Conservation (phyloP, 2,888 invertebrate genomes). For the Drosophila mercatorum region DNA sequence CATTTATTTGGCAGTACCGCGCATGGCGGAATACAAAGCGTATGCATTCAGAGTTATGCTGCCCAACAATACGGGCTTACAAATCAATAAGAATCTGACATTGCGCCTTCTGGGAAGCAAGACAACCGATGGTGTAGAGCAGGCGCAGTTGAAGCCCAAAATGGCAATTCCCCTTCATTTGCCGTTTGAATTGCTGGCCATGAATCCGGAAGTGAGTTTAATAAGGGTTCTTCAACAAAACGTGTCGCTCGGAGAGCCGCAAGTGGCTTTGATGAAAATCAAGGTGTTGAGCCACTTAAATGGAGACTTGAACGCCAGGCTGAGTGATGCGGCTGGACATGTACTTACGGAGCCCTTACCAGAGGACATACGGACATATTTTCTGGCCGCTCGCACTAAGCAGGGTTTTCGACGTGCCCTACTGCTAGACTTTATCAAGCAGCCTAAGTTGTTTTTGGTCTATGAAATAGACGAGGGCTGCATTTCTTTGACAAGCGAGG, state of each 20-base stretch:
- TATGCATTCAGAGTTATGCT: conserved; percentile 44
- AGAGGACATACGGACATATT: conserved; percentile 8
- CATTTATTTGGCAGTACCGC: conserved; percentile 34
- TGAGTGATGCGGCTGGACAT: background rate
- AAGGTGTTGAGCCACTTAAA: conserved; percentile 33
- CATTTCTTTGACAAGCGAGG: conserved; percentile 41
- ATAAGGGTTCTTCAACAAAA: conserved; percentile 21
- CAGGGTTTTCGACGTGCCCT: conserved; percentile 55
- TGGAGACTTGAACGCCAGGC: conserved; percentile 26
- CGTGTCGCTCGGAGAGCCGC: conserved; percentile 13
- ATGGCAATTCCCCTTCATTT: conserved; percentile 39
- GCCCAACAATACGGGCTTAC: conserved; percentile 13
- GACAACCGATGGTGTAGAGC: conserved; percentile 37
- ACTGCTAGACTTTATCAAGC: conserved; percentile 43
- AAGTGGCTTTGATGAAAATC: conserved; percentile 44
- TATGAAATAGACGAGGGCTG: conserved; percentile 66
- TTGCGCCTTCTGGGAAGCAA: conserved; percentile 43
- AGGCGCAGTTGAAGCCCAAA: conserved; percentile 39
- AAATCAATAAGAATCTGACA: conserved; percentile 24
- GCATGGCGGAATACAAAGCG: conserved; percentile 34
- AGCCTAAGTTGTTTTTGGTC: conserved; percentile 37
- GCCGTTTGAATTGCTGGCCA: conserved; percentile 39
- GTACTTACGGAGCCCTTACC: conserved; percentile 6
- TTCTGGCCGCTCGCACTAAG: conserved; percentile 46
- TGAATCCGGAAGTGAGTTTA: conserved; percentile 34